Evolutionary conservation across 2,888 invertebrate genomes (phyloP).

Genomic region (Limnephilus rhombicus): DNA sequence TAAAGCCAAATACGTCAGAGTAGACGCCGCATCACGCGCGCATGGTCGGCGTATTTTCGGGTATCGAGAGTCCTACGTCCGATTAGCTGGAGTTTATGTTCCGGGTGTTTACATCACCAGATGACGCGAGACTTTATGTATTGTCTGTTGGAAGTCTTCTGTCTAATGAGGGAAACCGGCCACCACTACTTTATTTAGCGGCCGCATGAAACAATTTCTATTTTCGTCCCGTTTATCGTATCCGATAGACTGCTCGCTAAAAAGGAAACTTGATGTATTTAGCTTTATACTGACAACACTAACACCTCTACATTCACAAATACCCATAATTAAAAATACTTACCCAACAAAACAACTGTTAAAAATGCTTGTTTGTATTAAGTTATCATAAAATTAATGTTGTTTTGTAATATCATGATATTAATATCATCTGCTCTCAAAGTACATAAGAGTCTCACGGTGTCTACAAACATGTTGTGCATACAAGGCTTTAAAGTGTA

Average conservation of each 20-base stretch:
- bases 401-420: neutral
- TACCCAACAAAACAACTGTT: neutral
- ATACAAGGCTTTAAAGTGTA: neutral
- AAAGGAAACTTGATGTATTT: neutral
- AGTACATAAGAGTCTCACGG: neutral
- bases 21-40: conserved; percentile 3
- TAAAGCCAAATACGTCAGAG: conserved; percentile 20
- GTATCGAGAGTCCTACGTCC: conserved; percentile 16
- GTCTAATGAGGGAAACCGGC: conserved; percentile 15
- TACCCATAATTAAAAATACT: neutral
- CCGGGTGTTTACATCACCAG: conserved; percentile 38
- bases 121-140: conserved; percentile 42
- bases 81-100: conserved; percentile 31
- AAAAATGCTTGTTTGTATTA: neutral
- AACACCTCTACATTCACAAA: neutral
- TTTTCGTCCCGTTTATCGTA: conserved; percentile 10
- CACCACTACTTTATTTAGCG: neutral
- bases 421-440: neutral
- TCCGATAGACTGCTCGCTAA: neutral
- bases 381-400: neutral
- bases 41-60: conserved; percentile 26
- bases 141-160: conserved; percentile 32
- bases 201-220: conserved; percentile 14
- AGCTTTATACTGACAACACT: neutral
- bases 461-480: neutral